These are phyloP conservation scores for Lasioglossum zephyrum DNA, from an alignment of 2,888 invertebrate species.

Conservation along the genomic window DNA sequence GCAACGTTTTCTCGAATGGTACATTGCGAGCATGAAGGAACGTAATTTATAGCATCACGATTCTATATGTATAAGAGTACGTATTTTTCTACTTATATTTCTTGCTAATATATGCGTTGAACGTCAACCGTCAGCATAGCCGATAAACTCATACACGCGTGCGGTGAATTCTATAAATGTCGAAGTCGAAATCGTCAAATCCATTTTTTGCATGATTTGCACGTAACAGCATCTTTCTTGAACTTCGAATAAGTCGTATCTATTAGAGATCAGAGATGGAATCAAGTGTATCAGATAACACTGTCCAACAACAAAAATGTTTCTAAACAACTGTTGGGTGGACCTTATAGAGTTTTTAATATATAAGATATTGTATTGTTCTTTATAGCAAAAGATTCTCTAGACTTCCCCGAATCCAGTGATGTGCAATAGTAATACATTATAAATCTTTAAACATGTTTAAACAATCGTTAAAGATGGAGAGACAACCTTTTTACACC, in stretches of 20 bases:
- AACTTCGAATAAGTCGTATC: neutral
- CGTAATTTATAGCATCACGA: neutral
- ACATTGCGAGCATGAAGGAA: neutral
- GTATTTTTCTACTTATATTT: neutral
- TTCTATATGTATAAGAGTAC: neutral
- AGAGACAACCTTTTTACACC: no score
- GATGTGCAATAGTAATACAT: no score
- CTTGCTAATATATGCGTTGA: slow-evolving; percentile 3
- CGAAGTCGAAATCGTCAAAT: slow-evolving; percentile 3
- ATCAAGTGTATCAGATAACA: no score
- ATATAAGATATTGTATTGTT: no score
- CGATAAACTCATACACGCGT: neutral
- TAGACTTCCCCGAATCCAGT: no score
- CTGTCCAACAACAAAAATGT: no score
- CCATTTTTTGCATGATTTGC: neutral
- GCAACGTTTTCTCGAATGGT: neutral
- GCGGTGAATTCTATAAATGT: slow-evolving; percentile 4
- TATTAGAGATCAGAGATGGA: no score
- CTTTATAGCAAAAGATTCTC: no score
- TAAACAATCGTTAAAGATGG: no score
- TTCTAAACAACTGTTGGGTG: no score
- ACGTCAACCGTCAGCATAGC: slow-evolving; percentile 4
- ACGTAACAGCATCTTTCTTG: neutral
- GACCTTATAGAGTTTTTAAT: no score
- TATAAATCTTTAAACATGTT: no score